Evolutionary conservation across 1,140 invertebrate species (phyloP).

Genomic region (Diorhabda carinulata): DNA sequence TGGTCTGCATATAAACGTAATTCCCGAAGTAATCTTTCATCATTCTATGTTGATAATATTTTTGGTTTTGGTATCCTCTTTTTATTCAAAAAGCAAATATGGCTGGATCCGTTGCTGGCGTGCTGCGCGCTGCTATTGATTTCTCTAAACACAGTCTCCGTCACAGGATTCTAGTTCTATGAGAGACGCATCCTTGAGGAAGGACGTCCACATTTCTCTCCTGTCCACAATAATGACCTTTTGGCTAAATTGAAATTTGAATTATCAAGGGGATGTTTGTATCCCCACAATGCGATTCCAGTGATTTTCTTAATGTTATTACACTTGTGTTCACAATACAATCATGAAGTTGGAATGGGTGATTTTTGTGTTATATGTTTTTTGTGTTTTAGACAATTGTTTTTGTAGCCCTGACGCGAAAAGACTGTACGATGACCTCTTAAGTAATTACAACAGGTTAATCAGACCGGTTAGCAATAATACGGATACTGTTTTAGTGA

Average conservation of each 20-base stretch:
- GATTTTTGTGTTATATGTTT: slow-evolving; percentile 22
- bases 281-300: background rate
- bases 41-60: too few species aligned
- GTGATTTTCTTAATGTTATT: background rate
- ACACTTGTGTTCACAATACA: background rate
- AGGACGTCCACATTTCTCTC: background rate
- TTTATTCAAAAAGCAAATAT: too few species aligned
- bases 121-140: background rate
- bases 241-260: background rate
- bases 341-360: slow-evolving; percentile 13
- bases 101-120: background rate
- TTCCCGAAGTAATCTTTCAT: too few species aligned
- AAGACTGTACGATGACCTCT: slow-evolving; percentile 87
- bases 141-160: background rate
- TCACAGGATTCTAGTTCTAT: background rate
- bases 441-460: slow-evolving; percentile 94
- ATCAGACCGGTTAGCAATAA: slow-evolving; percentile 91
- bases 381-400: slow-evolving; percentile 23
- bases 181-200: background rate
- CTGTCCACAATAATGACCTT: background rate
- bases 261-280: background rate
- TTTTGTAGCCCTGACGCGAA: slow-evolving; percentile 81
- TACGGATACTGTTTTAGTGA: slow-evolving; percentile 88
- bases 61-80: too few species aligned
- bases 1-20: too few species aligned